Base-by-base conservation (phyloP, 1,140 invertebrate genomes). In the Drosophila ohnishii region DNA sequence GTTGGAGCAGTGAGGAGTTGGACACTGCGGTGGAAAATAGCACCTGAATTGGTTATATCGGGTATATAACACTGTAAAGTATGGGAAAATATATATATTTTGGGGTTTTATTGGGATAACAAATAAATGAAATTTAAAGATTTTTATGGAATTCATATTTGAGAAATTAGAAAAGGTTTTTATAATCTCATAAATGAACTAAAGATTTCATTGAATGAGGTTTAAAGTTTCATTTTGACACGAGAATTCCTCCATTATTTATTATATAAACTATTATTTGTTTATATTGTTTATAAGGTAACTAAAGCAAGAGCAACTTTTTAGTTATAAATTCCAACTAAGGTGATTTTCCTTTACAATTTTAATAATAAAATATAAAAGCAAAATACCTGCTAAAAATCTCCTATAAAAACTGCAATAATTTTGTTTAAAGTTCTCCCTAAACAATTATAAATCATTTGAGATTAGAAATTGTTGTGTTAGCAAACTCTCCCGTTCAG, bases 1-100 rank as follows among this genome's bases (percentile, higher is more conserved):
- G 58, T 35, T 74, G 45, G 35, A 58, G 30, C 28, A 65, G 19
- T 37, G 10, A 7, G 30, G 16, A 51, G 35, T 13, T 40, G 14
- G 14, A n/a, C 28, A n/a, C 19, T 5, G 42, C 30, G 1, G 8
- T 13, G 28, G 28, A 35, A 69, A 64, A 42, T 63, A 58, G 16
- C 32, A 58, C 40, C 25, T 42, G 39, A 44, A 58, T 40, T 8
- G 35, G 35, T 28, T 28, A 16, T 42, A 42, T 37, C 13, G 34
- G 8, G 5, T 53, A 37, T 22, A 25, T 9, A 53, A 37, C 50
- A 53, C 50, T 53, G 50, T 7, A 53, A 53, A 6, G 13, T 37
- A 37, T 14, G 1, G 16, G 7, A 13, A 19, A 19, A 19, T 19
- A 19, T 19, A 19, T 19, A 19, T 19, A 19, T 19, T 1, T 19